Evolutionary conservation across 1,140 invertebrate genomes (phyloP), one percentile per base, ranked within the genome.

Genomic region (Tetranychus urticae): DNA sequence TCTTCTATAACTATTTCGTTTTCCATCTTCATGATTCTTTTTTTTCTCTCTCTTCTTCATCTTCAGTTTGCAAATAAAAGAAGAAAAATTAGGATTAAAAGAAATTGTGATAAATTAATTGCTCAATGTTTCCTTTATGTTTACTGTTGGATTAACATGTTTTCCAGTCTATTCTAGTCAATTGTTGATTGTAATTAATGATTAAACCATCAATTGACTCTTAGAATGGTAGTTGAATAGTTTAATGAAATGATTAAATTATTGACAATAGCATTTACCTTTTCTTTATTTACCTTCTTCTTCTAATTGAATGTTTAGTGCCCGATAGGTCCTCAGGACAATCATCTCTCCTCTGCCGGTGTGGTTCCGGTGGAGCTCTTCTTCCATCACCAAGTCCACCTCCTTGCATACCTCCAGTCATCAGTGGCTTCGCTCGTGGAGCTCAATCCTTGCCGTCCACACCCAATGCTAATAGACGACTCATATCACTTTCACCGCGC

Each of bases 401-500:
- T 13, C 57, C 57, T 8, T 8, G 35, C 36, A 13, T 31, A 10
- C 13, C 10, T 36, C 13, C 36, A 35, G 36, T 23, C 36, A 46
- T 23, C n/a, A 31, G 35, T n/a, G 13, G 54, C 54, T 56, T 42
- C 48, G 23, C 55, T 31, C 62, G 62, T 45, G 62, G 50, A 35
- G 62, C 54, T 13, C 62, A 63, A 58, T 63, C 62, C 13, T 48
- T 63, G 55, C 62, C 62, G 52, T 61, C 62, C 46, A 63, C 62
- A 23, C 62, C 62, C 31, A 63, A 63, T 54, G 35, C 62, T 33
- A 42, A 33, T 45, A 48, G 61, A 34, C 23, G 62, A 36, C 62
- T 46, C 36, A 14, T 56, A 23, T 63, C 62, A 48, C 59, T 55
- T 31, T n/a, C 47, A 52, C 36, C 54, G 45, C 47, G 54, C 39